These are phyloP conservation scores for Dipodomys stephensi DNA, from an alignment of 2,113 vertebrate genomes.

Conservation along the genomic window DNA sequence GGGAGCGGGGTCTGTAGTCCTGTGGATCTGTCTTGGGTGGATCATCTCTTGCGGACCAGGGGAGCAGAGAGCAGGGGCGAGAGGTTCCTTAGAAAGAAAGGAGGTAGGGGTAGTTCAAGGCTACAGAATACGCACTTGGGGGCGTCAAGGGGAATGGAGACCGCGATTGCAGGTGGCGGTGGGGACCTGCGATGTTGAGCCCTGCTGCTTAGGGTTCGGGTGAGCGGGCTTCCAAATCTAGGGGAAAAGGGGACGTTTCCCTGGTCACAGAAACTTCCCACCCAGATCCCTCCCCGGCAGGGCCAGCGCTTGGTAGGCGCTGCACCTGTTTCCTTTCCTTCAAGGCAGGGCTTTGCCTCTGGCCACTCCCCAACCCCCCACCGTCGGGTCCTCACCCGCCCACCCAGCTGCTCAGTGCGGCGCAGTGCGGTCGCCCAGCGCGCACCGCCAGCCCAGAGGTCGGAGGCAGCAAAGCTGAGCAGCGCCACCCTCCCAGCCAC, in stretches of 20 bases:
- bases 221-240: fast-evolving
- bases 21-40: not conserved
- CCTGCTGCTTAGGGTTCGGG: not conserved
- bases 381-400: not conserved
- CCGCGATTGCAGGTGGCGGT: not conserved
- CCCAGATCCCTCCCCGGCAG: not conserved
- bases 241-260: not conserved
- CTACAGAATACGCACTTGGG: not conserved
- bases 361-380: fast-evolving
- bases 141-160: not conserved
- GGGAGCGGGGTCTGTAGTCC: too few relatives aligned
- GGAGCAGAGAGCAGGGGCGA: too few relatives aligned
- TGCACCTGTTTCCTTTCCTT: not conserved
- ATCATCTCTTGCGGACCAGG: not conserved
- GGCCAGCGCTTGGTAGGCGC: not conserved
- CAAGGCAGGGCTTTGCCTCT: not conserved
- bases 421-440: not conserved
- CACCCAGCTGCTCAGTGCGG: fast-evolving
- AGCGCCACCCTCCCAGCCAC: not conserved
- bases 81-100: not conserved
- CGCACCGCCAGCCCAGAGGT: not conserved
- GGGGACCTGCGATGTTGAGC: not conserved
- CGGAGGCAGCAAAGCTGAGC: fast-evolving
- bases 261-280: not conserved
- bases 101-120: not conserved